These are phyloP conservation scores for Menidia menidia DNA, from an alignment of 2,797 vertebrate genomes.

Conservation along the genomic window DNA sequence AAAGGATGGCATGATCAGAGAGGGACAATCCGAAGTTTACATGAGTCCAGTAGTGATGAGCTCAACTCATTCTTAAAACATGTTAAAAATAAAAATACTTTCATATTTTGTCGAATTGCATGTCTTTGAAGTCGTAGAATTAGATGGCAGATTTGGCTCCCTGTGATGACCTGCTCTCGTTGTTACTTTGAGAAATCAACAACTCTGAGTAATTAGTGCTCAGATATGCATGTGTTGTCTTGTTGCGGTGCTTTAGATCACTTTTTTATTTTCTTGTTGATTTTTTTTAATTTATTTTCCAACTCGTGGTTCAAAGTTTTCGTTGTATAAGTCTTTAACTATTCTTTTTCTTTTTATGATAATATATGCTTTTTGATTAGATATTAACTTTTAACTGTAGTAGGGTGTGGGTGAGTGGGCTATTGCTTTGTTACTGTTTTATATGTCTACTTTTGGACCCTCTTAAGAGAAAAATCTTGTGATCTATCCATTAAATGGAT, in stretches of 20 bases:
- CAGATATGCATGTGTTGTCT: neutral
- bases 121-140: neutral
- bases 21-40: neutral
- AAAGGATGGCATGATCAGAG: neutral
- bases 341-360: neutral
- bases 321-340: neutral
- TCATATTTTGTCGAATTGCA: neutral
- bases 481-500: too few relatives aligned
- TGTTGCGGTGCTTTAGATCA: neutral
- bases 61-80: neutral
- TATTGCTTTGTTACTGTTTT: too few relatives aligned
- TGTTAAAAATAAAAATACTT: neutral
- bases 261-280: neutral
- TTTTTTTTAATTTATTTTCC: neutral
- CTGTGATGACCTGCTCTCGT: neutral
- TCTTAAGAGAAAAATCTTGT: too few relatives aligned
- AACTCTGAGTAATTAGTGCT: neutral
- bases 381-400: neutral
- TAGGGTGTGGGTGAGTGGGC: neutral
- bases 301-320: neutral
- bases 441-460: too few relatives aligned
- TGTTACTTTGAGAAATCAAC: neutral
- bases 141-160: neutral
- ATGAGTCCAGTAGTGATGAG: neutral
- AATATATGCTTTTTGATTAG: neutral